Base-by-base conservation (phyloP, 2,797 vertebrate genomes). In the Agapornis canus region DNA sequence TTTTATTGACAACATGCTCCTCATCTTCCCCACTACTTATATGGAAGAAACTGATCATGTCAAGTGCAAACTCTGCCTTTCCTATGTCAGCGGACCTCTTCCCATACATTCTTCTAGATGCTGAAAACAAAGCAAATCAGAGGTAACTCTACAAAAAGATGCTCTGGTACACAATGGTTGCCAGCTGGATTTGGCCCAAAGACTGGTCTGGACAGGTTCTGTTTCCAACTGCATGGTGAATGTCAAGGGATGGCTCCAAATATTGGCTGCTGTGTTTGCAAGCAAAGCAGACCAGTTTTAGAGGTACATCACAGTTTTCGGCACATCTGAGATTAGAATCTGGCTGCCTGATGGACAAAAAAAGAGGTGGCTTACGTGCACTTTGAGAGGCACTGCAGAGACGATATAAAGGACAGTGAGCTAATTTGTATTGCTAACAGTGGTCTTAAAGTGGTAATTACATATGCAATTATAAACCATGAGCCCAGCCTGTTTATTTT, bases 381-480 rank as follows among this genome's bases (percentile, higher is more conserved):
- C 43, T 54, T 43, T 91, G 73, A 82, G 66, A 93, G 54, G 61
- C 51, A 71, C 42, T 61, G 69, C 57, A 91, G 82, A 91, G 77
- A 76, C 45, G 54, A 81, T 86, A 86, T 71, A 92, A 91, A 96
- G 70, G 73, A 17, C 79, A 94, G 40, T 65, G 73, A 89, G 83
- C n/a, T 96, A 92, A 94, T 82, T 92, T 93, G 43, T 93, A 76
- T 73, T 94, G 79, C 51, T 88, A 92, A 82, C 72, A 86, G 80
- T 94, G 64, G 52, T 82, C 89, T 93, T 95, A 91, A 92, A 95
- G 71, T 88, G 81, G 81, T 92, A 95, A 91, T 94, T 96, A 91
- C 77, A 89, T 91, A 80, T 69, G 73, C 42, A 93, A 54, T 90
- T 94, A 87, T 61, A 94, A 94, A 81, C 39, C 86, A 86, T 70